phyloP scores from a whole-genome alignment of 2,888 invertebrate species.

The Capitulum mitella region DNA sequence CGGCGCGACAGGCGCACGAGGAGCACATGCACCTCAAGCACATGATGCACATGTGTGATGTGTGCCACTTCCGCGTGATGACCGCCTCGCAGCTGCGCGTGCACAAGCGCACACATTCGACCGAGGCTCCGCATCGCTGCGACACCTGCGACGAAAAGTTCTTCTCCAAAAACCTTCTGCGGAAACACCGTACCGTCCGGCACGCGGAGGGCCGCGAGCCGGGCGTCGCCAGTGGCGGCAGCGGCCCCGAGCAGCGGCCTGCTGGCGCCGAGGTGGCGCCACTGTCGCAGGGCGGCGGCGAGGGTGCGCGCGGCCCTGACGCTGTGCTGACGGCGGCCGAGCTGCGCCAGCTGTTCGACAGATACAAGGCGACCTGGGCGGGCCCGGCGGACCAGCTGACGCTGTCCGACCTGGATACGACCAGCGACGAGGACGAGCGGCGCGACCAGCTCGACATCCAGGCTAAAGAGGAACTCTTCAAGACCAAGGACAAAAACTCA shows the following conservation, averaged over 20 bases:
- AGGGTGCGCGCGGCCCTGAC: neutral
- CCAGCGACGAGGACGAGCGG: neutral
- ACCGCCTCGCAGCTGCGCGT: conserved; percentile 32
- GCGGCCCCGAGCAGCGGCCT: too few relatives aligned
- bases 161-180: conserved; percentile 68
- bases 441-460: neutral
- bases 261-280: neutral
- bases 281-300: neutral
- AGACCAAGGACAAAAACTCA: neutral
- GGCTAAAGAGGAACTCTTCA: neutral
- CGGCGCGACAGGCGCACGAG: conserved; percentile 35
- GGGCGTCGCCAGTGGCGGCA: conserved; percentile 45
- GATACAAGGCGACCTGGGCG: conserved; percentile 12
- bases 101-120: conserved; percentile 33
- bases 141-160: conserved; percentile 66
- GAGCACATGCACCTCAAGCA: conserved; percentile 36
- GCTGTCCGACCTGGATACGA: conserved; percentile 17
- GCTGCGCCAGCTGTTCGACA: conserved; percentile 25
- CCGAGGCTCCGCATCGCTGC: conserved; percentile 34
- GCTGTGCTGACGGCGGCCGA: neutral
- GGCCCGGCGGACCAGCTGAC: neutral
- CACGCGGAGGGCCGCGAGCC: conserved; percentile 51
- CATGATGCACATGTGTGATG: conserved; percentile 34
- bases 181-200: conserved; percentile 52
- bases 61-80: conserved; percentile 34